A percentile compares a stretch with the other conserved stretches of the same genome.
Evolutionary conservation across 2,113 vertebrate species (phyloP).

Genomic region (Pseudonaja textilis): DNA sequence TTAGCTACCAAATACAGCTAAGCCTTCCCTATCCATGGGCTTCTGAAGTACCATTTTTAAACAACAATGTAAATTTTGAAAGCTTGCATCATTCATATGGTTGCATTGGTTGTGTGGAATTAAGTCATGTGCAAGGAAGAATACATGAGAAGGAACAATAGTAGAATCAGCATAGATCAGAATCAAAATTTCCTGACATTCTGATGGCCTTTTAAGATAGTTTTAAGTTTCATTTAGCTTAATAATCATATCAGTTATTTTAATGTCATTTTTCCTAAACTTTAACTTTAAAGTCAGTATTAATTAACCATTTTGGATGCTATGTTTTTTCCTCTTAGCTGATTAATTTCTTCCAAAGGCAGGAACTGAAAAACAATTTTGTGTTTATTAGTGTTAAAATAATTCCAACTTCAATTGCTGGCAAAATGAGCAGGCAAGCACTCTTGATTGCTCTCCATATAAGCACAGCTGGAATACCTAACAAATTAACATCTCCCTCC

Average conservation of each 20-base stretch:
- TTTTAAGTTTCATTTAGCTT: not conserved
- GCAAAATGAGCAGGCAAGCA: conserved; percentile 21
- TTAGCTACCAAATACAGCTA: conserved; percentile 52
- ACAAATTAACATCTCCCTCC: not conserved
- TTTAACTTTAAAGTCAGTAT: conserved; percentile 17
- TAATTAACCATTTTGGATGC: conserved; percentile 24
- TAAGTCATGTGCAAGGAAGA: not conserved
- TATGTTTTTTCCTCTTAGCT: not conserved
- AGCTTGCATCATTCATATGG: not conserved
- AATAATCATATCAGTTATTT: conserved; percentile 17
- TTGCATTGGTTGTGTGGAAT: not conserved
- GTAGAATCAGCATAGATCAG: not conserved
- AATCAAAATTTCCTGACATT: not conserved
- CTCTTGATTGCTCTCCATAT: conserved; percentile 22
- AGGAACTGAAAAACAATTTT: conserved; percentile 31
- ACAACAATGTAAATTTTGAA: conserved; percentile 17
- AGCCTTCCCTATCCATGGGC: conserved; percentile 42
- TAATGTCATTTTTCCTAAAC: conserved; percentile 18
- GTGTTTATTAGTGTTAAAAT: conserved; percentile 32
- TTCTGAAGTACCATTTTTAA: conserved; percentile 59
- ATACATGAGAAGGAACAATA: not conserved
- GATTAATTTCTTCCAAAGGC: conserved; percentile 32
- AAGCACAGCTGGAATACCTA: conserved; percentile 25
- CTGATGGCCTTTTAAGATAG: not conserved
- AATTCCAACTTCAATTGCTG: conserved; percentile 14